phyloP scores from a whole-genome alignment of 2,797 vertebrate species.

The Morelia viridis region DNA sequence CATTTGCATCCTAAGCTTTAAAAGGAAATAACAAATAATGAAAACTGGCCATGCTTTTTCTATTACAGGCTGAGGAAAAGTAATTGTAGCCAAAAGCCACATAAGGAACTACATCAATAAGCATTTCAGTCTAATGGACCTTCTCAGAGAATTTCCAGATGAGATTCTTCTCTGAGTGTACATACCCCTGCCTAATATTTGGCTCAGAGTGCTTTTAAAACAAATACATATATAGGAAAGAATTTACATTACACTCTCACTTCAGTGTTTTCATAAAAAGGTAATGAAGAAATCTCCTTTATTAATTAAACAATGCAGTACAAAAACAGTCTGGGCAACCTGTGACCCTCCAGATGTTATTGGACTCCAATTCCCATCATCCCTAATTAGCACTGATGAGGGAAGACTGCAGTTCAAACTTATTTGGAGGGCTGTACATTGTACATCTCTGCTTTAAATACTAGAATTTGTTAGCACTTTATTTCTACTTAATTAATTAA shows the following conservation, averaged over 20 bases:
- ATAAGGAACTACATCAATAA: not conserved
- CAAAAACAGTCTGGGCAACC: not conserved
- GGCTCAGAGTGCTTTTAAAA: not conserved
- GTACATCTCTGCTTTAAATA: not conserved
- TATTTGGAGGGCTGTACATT: not conserved
- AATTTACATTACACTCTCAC: not conserved
- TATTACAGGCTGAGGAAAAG: not conserved
- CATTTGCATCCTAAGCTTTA: constrained; percentile 45
- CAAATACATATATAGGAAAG: not conserved
- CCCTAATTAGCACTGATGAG: not conserved
- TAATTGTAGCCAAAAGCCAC: not conserved
- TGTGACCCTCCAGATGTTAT: not conserved
- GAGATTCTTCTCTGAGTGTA: constrained; percentile 43
- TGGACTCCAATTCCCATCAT: not conserved
- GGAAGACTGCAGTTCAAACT: not conserved
- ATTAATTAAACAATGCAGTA: not conserved
- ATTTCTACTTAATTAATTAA: not conserved
- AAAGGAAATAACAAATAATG: not conserved
- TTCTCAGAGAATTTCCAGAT: constrained; percentile 14
- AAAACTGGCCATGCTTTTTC: not conserved
- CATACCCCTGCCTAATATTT: constrained; percentile 33
- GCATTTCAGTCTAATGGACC: not conserved
- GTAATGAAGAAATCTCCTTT: not conserved
- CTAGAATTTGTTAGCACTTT: not conserved
- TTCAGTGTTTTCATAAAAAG: not conserved